These are phyloP conservation scores for Wiebesia pumilae DNA, from an alignment of 1,140 invertebrate genomes.

Conservation along the genomic window DNA sequence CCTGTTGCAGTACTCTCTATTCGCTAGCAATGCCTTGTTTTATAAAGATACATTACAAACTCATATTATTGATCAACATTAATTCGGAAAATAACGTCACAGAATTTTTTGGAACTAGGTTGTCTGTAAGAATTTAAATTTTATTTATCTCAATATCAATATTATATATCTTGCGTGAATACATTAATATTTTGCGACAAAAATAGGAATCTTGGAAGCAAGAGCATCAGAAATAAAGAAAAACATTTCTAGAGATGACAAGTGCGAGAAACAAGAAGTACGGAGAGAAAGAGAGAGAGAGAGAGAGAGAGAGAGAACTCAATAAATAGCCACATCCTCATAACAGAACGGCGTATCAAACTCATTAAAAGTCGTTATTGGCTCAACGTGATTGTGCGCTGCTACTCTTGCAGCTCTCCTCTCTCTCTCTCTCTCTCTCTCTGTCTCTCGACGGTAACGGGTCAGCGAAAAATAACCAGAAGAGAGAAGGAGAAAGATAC, in stretches of 20 bases:
- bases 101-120: too few species aligned
- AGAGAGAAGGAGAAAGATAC: conserved; percentile 34
- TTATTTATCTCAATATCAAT: too few species aligned
- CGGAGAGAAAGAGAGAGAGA: conserved; percentile 54
- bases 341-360: conserved; percentile 69
- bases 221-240: background rate
- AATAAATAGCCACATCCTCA: conserved; percentile 72
- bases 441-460: conserved; percentile 45
- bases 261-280: conserved; percentile 19
- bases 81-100: too few species aligned
- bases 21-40: too few species aligned
- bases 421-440: conserved; percentile 2
- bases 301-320: conserved; percentile 59
- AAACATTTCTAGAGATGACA: background rate
- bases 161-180: too few species aligned
- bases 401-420: background rate
- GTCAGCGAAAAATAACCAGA: conserved; percentile 50
- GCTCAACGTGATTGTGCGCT: conserved; percentile 58
- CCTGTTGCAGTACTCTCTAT: too few species aligned
- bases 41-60: too few species aligned
- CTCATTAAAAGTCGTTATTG: conserved; percentile 66
- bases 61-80: too few species aligned
- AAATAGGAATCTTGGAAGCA: background rate
- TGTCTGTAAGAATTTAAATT: too few species aligned
- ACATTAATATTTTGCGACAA: background rate